Conservation (phyloP, 1,140 invertebrate genomes). For the Belonocnema kinseyi region DNA sequence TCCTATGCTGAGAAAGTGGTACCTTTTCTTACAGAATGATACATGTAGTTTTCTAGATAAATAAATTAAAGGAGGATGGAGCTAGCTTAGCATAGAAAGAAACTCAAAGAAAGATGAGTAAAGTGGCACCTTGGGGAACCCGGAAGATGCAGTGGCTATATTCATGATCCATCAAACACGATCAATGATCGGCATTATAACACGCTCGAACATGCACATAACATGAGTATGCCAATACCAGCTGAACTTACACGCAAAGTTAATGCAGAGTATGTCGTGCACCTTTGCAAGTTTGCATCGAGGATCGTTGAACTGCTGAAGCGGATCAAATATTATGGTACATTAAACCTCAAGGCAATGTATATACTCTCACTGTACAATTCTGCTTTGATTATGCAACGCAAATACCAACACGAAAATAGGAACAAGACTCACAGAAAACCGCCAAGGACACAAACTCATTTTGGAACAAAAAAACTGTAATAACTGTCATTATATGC, state of each 20-base stretch:
- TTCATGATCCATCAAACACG: constrained; percentile 23
- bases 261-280: constrained; percentile 15
- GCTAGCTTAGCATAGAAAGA: neutral
- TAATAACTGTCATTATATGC: neutral
- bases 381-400: constrained; percentile 8
- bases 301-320: constrained; percentile 27
- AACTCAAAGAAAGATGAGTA: neutral
- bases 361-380: constrained; percentile 22
- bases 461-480: neutral
- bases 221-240: constrained; percentile 3
- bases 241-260: neutral
- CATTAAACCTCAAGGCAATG: constrained; percentile 22
- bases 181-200: constrained; percentile 24
- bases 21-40: no score
- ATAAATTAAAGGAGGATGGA: neutral
- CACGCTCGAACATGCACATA: constrained; percentile 17
- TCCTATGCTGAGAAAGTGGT: no score
- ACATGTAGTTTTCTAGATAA: neutral
- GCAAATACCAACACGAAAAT: neutral
- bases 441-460: neutral
- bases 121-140: constrained; percentile 22
- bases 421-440: neutral
- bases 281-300: constrained; percentile 1
- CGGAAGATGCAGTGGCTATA: constrained; percentile 1
- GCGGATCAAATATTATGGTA: constrained; percentile 28